Percentiles rank a stretch among this genome's conserved stretches.
Conservation (phyloP, 2,797 vertebrate genomes). For the Hydrophis major region DNA sequence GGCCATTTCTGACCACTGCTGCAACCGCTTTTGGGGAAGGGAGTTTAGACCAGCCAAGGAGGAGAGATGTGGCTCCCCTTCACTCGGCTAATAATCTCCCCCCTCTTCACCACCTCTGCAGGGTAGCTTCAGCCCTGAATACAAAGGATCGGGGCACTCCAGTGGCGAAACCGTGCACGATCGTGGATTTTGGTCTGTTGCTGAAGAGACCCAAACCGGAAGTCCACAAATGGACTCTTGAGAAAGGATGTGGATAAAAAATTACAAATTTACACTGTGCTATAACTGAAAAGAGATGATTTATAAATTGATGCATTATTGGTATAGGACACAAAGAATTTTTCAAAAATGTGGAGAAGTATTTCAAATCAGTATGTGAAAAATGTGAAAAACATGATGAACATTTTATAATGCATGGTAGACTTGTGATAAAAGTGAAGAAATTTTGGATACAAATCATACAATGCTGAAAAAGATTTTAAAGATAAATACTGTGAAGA, state of each 20-base stretch:
- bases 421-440: neutral
- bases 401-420: neutral
- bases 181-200: too few relatives aligned
- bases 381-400: neutral
- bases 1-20: too few relatives aligned
- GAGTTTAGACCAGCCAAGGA: too few relatives aligned
- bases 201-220: too few relatives aligned
- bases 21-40: too few relatives aligned
- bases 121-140: too few relatives aligned
- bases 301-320: neutral
- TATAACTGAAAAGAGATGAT: neutral
- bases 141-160: too few relatives aligned
- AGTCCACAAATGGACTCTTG: neutral
- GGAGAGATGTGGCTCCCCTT: too few relatives aligned
- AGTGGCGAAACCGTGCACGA: too few relatives aligned
- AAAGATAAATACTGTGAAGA: neutral
- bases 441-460: neutral
- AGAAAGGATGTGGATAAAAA: neutral
- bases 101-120: too few relatives aligned
- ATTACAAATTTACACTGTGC: neutral
- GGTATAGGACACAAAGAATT: neutral
- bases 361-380: neutral
- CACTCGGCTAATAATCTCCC: too few relatives aligned
- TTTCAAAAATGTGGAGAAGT: neutral
- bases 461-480: neutral